Base-by-base conservation (phyloP, 2,888 invertebrate species). In the Drosophila ochracea region DNA sequence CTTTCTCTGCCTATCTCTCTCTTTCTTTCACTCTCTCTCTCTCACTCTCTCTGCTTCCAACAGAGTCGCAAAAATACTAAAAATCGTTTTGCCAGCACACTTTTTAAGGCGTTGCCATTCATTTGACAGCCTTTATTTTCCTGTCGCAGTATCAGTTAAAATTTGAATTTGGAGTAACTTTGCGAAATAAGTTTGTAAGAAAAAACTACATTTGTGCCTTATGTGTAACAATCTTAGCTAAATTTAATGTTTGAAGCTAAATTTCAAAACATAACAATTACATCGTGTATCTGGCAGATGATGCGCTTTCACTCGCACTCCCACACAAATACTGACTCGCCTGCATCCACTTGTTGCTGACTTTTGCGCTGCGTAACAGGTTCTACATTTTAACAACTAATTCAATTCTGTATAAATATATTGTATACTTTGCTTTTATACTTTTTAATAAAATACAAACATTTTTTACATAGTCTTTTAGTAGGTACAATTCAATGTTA, bases 11-110 rank as follows among this genome's bases (percentile, higher is more conserved):
- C 4, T 33, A 28, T 5, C n/a, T 13, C 28, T 33, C 30, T 37
- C 21, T 53, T 7, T 13, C 21, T 33, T 13, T 37, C 21, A 21
- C 28, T 28, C 28, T 30, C 1, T 6, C 30, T 7, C 54, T 31
- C 53, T 28, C 25, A 7, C 28, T 31, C 30, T 53, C 47, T 39
- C 6, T 53, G 31, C 21, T 5, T 39, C 28, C 49, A 59, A 28
- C 47, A 73, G 70, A 54, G 78, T 52, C 68, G 75, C 47, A 33
- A 49, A 63, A 33, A 53, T 67, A 64, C 37, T 3, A 6, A 4
- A 53, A 35, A 65, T 58, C 50, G 72, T 57, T 35, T 66, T 76
- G 72, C 65, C 78, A 78, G 66, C 66, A 21, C 10, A n/a, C 19
- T 25, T 19, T 4, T 2, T 13, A 5, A 10, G 43, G 62, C 43